Conservation (phyloP, 2,797 vertebrate species). For the Poliocrania exsul region DNA sequence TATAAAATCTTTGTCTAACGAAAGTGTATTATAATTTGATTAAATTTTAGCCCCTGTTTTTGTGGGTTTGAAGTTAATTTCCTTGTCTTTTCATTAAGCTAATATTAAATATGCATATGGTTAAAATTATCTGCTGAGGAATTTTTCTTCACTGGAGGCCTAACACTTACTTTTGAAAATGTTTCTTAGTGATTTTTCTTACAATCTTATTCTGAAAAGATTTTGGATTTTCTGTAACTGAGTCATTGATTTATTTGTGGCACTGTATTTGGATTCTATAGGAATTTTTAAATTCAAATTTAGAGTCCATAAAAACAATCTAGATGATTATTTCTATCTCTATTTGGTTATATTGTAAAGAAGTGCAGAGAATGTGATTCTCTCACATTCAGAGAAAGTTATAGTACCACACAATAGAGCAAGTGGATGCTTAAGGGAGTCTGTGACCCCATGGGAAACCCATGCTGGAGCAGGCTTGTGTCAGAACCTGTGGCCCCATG, state of each 20-base stretch:
- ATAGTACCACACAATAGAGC: neutral
- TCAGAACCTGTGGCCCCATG: no score
- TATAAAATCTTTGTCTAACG: neutral
- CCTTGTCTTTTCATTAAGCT: neutral
- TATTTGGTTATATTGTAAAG: neutral
- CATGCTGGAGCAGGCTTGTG: neutral
- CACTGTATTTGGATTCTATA: neutral
- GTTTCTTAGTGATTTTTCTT: neutral
- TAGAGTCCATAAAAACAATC: neutral
- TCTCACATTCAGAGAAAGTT: no score
- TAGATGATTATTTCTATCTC: neutral
- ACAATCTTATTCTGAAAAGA: neutral
- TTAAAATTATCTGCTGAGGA: neutral
- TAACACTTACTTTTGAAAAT: neutral
- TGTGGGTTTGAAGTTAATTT: neutral
- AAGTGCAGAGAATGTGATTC: neutral
- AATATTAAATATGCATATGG: neutral
- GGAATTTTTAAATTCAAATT: neutral
- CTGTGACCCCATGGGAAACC: neutral
- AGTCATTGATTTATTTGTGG: neutral
- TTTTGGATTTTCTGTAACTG: neutral
- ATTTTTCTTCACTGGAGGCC: neutral
- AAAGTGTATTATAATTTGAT: neutral
- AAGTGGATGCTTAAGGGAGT: neutral
- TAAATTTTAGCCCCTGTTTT: neutral